These are phyloP conservation scores for Rhadinocentrus ornatus DNA, from an alignment of 2,797 vertebrate genomes.

Conservation along the genomic window DNA sequence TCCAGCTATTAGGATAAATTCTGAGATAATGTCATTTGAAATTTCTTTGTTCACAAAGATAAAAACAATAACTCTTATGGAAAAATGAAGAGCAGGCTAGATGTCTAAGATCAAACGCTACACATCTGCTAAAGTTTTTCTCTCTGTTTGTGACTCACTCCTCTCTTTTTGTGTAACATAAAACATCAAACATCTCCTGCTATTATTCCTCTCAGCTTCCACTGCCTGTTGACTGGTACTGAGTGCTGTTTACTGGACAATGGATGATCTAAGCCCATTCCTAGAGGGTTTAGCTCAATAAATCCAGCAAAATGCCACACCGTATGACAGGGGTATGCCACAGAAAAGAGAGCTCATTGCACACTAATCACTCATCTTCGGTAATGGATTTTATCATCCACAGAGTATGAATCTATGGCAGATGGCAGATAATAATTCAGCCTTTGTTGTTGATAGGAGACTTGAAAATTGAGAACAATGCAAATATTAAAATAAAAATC, in stretches of 20 bases:
- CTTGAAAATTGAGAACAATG: slow-evolving; percentile 52
- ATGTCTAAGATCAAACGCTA: not conserved
- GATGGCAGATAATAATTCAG: slow-evolving; percentile 62
- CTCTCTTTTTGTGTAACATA: not conserved
- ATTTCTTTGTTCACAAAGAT: not conserved
- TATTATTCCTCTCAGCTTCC: not conserved
- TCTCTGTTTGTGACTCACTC: not conserved
- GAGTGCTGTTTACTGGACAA: slow-evolving; percentile 24
- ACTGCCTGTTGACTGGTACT: not conserved
- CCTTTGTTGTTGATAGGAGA: slow-evolving; percentile 52
- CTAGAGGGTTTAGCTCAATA: slow-evolving; percentile 17
- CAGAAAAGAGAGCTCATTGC: slow-evolving; percentile 25
- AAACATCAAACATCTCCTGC: not conserved
- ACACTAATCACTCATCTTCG: slow-evolving; percentile 56
- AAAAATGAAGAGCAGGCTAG: not conserved
- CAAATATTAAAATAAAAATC: not conserved
- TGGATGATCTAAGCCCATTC: slow-evolving; percentile 14
- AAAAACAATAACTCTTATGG: not conserved
- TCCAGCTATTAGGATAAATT: slow-evolving; percentile 1
- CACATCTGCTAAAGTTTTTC: not conserved
- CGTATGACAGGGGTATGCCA: not conserved
- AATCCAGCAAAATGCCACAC: slow-evolving; percentile 26
- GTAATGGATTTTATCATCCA: slow-evolving; percentile 56
- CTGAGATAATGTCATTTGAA: not conserved
- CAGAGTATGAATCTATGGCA: slow-evolving; percentile 54